phyloP scores from a whole-genome alignment of 92 coral and sea anemone genomes.

The Paragorgia papillata region DNA sequence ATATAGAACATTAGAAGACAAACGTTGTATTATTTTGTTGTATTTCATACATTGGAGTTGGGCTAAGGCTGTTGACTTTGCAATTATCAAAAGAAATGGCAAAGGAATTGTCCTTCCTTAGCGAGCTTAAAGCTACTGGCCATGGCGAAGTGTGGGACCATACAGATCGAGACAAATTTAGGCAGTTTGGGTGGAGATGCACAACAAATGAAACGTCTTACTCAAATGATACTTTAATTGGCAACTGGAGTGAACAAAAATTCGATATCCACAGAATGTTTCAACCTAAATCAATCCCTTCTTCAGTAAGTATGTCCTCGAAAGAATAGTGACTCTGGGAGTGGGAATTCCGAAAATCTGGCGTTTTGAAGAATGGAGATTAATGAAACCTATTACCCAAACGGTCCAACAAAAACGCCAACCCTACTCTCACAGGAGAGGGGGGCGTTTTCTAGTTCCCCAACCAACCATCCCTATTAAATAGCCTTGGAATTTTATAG shows the following conservation, averaged over 20 bases:
- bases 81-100: constrained; percentile 23
- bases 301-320: constrained; percentile 65
- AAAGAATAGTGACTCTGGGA: no score
- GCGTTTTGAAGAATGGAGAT: no score
- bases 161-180: constrained; percentile 85
- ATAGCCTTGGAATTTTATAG: no score
- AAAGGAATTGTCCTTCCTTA: constrained; percentile 74
- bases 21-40: no score
- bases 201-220: constrained; percentile 93
- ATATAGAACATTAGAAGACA: constrained; percentile 2
- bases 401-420: no score
- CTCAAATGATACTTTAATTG: constrained; percentile 77
- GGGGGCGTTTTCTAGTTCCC: no score
- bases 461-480: no score
- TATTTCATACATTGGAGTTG: no score
- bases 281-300: constrained; percentile 91
- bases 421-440: no score
- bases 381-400: no score
- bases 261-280: constrained; percentile 84
- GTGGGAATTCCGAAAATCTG: no score
- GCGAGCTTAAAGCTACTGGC: constrained; percentile 91
- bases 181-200: constrained; percentile 98
- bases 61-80: background rate
- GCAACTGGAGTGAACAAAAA: constrained; percentile 97
- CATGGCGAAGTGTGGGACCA: constrained; percentile 99